Conservation (phyloP, 30 jellyfish, hydroid and myxozoan genomes). For the Hydra vulgaris region DNA sequence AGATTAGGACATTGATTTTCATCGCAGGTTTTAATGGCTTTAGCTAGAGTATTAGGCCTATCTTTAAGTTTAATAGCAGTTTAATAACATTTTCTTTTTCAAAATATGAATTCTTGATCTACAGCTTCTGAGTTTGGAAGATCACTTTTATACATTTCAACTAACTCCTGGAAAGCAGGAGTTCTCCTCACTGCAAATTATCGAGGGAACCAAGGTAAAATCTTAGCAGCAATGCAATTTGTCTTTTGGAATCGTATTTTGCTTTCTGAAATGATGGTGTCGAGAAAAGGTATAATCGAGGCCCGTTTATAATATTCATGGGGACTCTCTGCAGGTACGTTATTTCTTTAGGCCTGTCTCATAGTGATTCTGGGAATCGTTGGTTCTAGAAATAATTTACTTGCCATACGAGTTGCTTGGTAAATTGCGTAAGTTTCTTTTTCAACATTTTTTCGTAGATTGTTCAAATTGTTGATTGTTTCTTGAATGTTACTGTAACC, state of each 20-base stretch:
- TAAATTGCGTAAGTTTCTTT: background rate
- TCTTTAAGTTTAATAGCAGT: background rate
- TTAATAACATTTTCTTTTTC: background rate
- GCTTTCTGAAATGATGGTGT: background rate
- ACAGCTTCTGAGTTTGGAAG: too few relatives aligned
- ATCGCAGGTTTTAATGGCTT: conserved; percentile 3
- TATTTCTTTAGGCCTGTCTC: conserved; percentile 2
- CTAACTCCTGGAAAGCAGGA: too few relatives aligned
- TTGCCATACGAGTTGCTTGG: background rate
- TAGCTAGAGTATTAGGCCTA: conserved; percentile 5
- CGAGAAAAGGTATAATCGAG: too few relatives aligned
- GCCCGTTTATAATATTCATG: too few relatives aligned
- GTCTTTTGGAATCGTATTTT: background rate
- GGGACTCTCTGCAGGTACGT: too few relatives aligned
- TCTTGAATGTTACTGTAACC: background rate
- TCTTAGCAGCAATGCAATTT: conserved; percentile 3
- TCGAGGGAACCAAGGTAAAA: background rate
- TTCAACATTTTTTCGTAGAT: too few relatives aligned
- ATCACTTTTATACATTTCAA: too few relatives aligned
- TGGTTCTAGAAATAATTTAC: conserved; percentile 1
- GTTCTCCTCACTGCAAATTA: conserved; percentile 4
- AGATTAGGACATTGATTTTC: background rate
- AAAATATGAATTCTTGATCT: background rate
- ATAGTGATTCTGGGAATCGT: conserved; percentile 1
- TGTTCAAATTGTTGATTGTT: too few relatives aligned